phyloP scores from a whole-genome alignment of 1,140 invertebrate genomes.

The Solenopsis invicta region DNA sequence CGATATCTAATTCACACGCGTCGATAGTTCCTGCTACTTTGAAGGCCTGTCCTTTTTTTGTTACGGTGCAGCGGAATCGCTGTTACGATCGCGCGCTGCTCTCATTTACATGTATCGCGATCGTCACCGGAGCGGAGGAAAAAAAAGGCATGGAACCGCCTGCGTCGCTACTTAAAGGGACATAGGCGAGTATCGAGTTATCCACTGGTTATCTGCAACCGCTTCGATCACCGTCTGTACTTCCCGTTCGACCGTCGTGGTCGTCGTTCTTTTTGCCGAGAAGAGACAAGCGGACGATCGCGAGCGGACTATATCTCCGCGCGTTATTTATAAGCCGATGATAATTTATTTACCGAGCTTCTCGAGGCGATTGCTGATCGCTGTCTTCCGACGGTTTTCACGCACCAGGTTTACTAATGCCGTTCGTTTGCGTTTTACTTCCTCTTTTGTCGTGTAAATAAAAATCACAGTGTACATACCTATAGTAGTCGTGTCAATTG shows the following conservation, averaged over 20 bases:
- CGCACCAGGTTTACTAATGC: neutral
- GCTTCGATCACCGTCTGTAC: conserved; percentile 2
- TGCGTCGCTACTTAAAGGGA: conserved; percentile 43
- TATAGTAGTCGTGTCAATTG: neutral
- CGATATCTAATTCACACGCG: neutral
- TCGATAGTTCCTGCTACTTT: neutral
- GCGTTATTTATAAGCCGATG: conserved; percentile 23
- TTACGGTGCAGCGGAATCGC: neutral
- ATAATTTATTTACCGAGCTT: conserved; percentile 45
- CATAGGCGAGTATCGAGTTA: conserved; percentile 42
- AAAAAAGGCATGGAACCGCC: neutral
- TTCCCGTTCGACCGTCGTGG: conserved; percentile 24
- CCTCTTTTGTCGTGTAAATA: neutral
- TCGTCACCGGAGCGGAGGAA: conserved; percentile 15
- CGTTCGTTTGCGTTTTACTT: neutral
- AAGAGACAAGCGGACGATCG: conserved; percentile 14
- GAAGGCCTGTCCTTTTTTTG: neutral
- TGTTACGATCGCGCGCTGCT: neutral
- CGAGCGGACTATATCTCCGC: conserved; percentile 9
- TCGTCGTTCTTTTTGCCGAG: conserved; percentile 9
- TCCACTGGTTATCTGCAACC: conserved; percentile 8
- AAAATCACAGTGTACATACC: neutral
- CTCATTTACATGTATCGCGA: conserved; percentile 40
- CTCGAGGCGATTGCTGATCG: conserved; percentile 20
- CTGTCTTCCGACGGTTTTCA: conserved; percentile 23